Evolutionary conservation across 1,140 invertebrate genomes (phyloP).

Genomic region (Onthophagus taurus): DNA sequence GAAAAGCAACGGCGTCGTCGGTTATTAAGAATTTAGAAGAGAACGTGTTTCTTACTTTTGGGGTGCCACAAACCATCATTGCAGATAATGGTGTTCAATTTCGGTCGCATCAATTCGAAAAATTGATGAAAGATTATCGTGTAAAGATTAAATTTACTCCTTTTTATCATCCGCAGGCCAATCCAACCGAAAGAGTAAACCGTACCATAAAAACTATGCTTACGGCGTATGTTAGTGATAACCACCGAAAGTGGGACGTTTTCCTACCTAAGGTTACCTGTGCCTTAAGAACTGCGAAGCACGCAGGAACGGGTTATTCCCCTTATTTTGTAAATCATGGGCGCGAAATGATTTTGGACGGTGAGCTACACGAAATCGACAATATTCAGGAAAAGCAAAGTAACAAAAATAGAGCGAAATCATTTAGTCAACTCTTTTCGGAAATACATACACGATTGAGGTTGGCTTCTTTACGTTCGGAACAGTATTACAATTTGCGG

Average conservation of each 20-base stretch:
- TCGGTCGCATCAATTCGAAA: not conserved
- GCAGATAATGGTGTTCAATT: constrained; percentile 11
- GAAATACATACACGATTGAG: too few relatives aligned
- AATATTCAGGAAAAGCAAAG: too few relatives aligned
- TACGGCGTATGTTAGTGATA: constrained; percentile 21
- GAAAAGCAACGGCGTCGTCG: not conserved
- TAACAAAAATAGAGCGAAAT: too few relatives aligned
- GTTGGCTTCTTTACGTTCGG: too few relatives aligned
- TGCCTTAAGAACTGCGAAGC: constrained; percentile 26
- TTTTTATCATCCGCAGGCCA: constrained; percentile 16
- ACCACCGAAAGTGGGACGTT: constrained; percentile 29
- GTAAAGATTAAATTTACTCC: constrained; percentile 11
- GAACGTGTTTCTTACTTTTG: constrained; percentile 8
- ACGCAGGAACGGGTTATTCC: constrained; percentile 28
- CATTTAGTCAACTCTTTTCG: too few relatives aligned
- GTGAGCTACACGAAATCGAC: too few relatives aligned
- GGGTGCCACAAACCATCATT: constrained; percentile 5
- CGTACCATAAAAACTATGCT: constrained; percentile 28
- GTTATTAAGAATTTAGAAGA: not conserved
- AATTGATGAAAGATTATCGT: constrained; percentile 1
- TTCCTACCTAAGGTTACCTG: constrained; percentile 20
- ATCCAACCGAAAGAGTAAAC: constrained; percentile 22
- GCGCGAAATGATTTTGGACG: constrained; percentile 12
- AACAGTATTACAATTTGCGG: too few relatives aligned
- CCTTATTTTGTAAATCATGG: constrained; percentile 22